Conservation (phyloP, 2,113 vertebrate species). For the Dicaeum eximium region DNA sequence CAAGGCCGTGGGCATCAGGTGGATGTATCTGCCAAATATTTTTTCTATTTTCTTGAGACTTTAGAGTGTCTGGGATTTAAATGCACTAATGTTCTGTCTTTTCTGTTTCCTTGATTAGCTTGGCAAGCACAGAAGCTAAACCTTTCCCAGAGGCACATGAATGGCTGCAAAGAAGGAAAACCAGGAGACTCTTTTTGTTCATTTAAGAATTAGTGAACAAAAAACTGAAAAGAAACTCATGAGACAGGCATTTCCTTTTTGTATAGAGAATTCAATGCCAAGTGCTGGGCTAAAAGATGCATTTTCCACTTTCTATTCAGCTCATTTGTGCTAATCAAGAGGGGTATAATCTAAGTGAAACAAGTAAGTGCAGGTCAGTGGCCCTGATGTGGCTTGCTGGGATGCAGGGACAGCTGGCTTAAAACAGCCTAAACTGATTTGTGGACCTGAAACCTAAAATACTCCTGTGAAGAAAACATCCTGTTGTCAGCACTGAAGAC, state of each 20-base stretch:
- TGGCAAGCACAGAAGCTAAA: neutral
- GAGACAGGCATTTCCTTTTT: neutral
- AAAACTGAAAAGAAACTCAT: neutral
- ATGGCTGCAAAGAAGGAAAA: neutral
- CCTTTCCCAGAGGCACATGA: neutral
- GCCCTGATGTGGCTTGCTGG: neutral
- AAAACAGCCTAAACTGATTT: neutral
- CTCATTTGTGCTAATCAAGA: neutral
- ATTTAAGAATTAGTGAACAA: neutral
- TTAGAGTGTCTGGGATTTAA: neutral
- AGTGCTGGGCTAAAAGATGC: neutral
- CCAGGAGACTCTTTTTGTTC: neutral
- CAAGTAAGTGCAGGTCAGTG: neutral
- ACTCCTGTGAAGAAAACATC: neutral
- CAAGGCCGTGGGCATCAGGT: neutral
- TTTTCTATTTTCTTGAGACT: neutral
- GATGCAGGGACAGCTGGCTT: neutral
- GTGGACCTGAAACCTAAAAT: neutral
- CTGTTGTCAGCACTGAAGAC: neutral
- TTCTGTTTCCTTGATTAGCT: conserved; percentile 1
- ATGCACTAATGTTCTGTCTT: neutral
- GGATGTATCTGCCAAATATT: neutral
- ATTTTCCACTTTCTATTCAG: neutral
- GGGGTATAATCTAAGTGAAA: neutral
- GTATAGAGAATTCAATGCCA: neutral